These are phyloP conservation scores for Lamproptera curius DNA, from an alignment of 2,888 invertebrate species.

Conservation along the genomic window DNA sequence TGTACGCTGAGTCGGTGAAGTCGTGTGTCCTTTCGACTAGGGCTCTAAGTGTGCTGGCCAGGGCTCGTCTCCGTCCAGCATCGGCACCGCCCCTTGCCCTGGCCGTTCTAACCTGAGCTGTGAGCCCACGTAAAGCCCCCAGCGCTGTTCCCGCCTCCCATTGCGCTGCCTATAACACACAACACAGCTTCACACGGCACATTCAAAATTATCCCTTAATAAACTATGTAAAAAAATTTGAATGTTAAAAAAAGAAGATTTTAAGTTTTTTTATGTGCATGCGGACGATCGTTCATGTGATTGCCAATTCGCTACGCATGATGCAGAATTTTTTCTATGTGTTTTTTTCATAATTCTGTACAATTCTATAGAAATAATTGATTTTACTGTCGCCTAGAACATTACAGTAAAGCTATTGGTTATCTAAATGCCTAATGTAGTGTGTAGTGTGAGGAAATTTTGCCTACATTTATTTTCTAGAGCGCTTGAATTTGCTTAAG, in stretches of 20 bases:
- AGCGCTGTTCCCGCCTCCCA: slow-evolving; percentile 84
- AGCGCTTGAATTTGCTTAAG: slow-evolving; percentile 17
- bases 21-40: slow-evolving; percentile 97
- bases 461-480: slow-evolving; percentile 10
- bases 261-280: too few relatives aligned
- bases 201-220: too few relatives aligned
- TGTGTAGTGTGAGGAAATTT: slow-evolving; percentile 18
- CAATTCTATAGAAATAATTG: slow-evolving; percentile 1
- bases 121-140: slow-evolving; percentile 89
- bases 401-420: slow-evolving; percentile 11
- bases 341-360: neutral
- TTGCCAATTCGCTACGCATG: slow-evolving; percentile 6
- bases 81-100: slow-evolving; percentile 84
- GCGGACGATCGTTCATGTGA: neutral
- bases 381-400: slow-evolving; percentile 1
- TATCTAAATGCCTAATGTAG: slow-evolving; percentile 13
- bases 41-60: slow-evolving; percentile 91
- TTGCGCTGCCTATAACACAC: slow-evolving; percentile 56
- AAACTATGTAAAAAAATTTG: too few relatives aligned
- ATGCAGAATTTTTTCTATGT: slow-evolving; percentile 13
- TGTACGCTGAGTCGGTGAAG: slow-evolving; percentile 99
- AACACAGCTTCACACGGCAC: too few relatives aligned
- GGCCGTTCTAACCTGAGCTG: slow-evolving; percentile 91
- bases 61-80: slow-evolving; percentile 83
- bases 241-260: too few relatives aligned